Percentiles rank a stretch among this genome's conserved stretches.
These are phyloP conservation scores for Tetramorium simillimum DNA, from an alignment of 1,140 invertebrate genomes.

Conservation along the genomic window DNA sequence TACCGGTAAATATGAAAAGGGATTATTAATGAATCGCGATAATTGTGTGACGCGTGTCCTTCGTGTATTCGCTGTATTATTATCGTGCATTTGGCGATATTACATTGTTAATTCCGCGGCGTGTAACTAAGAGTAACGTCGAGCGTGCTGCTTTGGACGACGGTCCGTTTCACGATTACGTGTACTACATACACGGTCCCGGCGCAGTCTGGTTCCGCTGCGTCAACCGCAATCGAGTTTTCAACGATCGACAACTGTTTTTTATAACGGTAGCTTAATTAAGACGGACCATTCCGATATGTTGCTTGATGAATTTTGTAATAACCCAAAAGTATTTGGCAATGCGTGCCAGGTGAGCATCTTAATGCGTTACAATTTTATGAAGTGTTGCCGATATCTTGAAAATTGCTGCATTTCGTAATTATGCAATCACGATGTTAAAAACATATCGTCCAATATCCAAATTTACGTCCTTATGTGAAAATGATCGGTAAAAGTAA, in stretches of 20 bases:
- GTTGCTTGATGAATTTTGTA: slow-evolving; percentile 61
- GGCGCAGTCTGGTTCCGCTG: neutral
- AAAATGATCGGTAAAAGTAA: slow-evolving; percentile 11
- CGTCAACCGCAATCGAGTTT: neutral
- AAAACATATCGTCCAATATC: neutral
- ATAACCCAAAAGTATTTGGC: slow-evolving; percentile 55
- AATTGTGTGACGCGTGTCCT: neutral
- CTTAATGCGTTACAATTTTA: slow-evolving; percentile 21
- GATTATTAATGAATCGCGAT: slow-evolving; percentile 3
- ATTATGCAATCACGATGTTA: neutral
- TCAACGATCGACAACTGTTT: slow-evolving; percentile 39
- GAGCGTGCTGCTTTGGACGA: neutral
- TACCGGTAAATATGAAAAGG: neutral
- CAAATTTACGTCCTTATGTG: neutral
- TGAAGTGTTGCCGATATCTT: neutral
- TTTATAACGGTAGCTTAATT: slow-evolving; percentile 68
- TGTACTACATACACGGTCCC: neutral
- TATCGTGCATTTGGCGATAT: neutral
- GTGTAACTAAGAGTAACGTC: neutral
- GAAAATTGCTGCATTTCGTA: slow-evolving; percentile 2
- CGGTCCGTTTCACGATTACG: neutral
- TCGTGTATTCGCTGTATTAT: neutral
- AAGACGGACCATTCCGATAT: slow-evolving; percentile 39
- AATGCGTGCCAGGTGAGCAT: slow-evolving; percentile 56
- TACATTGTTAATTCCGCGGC: neutral